phyloP scores from a whole-genome alignment of 2,888 invertebrate species.

The Stenotaenia linearis region DNA sequence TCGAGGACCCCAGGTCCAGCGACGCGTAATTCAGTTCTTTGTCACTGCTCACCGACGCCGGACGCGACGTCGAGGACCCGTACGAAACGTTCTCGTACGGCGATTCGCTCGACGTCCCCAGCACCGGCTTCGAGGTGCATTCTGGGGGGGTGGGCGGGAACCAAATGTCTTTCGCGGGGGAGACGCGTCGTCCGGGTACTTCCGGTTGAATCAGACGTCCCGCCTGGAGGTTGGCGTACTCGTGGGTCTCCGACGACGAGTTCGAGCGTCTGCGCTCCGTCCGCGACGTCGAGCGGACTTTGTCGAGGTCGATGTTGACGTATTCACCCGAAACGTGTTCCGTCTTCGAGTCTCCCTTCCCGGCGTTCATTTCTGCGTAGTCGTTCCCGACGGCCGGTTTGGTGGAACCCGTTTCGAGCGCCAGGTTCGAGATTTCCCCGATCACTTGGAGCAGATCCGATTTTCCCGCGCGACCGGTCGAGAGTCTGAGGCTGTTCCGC shows the following conservation, averaged over 20 bases:
- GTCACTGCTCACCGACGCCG: slow-evolving; percentile 46
- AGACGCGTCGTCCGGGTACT: too few species aligned
- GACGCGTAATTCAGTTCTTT: slow-evolving; percentile 51
- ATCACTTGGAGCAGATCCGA: slow-evolving; percentile 31
- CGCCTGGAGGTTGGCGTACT: slow-evolving; percentile 13
- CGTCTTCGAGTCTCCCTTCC: too few species aligned
- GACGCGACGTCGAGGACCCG: slow-evolving; percentile 34
- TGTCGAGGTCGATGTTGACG: slow-evolving; percentile 32
- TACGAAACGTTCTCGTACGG: slow-evolving; percentile 38
- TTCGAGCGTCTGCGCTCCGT: not conserved
- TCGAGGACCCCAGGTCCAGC: slow-evolving; percentile 42
- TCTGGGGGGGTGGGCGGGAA: too few species aligned
- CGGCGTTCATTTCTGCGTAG: not conserved
- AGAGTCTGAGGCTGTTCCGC: not conserved
- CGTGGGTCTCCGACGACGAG: not conserved
- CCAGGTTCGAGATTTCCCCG: slow-evolving; percentile 30
- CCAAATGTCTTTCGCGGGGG: too few species aligned
- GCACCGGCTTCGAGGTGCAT: too few species aligned
- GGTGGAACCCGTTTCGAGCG: too few species aligned
- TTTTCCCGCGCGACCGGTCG: slow-evolving; percentile 4
- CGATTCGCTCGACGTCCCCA: too few species aligned
- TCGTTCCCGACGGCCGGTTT: not conserved
- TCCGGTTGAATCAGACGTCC: not conserved
- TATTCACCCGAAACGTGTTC: slow-evolving; percentile 33
- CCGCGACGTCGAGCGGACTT: too few species aligned